These are phyloP conservation scores for Acipenser ruthenus DNA, from an alignment of 2,797 vertebrate species.

Conservation along the genomic window DNA sequence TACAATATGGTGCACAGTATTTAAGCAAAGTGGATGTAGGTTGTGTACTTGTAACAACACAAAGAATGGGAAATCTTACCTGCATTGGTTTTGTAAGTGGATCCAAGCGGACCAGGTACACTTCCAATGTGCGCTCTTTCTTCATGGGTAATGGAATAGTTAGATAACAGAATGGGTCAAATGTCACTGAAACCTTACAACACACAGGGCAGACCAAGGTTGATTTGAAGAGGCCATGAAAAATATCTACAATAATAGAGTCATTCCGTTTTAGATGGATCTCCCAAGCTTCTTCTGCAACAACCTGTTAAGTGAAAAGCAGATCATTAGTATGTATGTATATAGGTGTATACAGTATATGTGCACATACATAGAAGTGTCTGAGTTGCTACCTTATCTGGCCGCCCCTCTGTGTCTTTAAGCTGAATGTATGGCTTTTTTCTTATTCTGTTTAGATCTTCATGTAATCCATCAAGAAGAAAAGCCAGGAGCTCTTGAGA, in stretches of 20 bases:
- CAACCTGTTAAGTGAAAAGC: constrained; percentile 60
- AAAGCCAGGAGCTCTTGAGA: constrained; percentile 95
- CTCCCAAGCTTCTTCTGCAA: constrained; percentile 97
- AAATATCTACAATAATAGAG: constrained; percentile 98
- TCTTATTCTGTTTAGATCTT: constrained; percentile 94
- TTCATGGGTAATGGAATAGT: constrained; percentile 96
- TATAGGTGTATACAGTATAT: neutral
- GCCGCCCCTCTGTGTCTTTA: constrained; percentile 86
- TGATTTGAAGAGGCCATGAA: constrained; percentile 98
- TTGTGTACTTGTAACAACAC: too few species aligned
- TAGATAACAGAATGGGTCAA: constrained; percentile 97
- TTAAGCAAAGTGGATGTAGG: too few species aligned
- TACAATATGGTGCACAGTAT: too few species aligned
- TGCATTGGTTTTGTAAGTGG: constrained; percentile 86
- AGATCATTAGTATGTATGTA: neutral
- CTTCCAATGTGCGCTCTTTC: constrained; percentile 92
- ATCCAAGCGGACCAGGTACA: constrained; percentile 87
- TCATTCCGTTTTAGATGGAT: constrained; percentile 95
- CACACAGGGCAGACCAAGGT: constrained; percentile 94
- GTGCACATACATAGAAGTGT: too few species aligned
- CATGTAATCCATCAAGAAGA: constrained; percentile 90
- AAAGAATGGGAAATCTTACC: constrained; percentile 46
- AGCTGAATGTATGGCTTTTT: constrained; percentile 97
- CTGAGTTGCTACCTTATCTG: constrained; percentile 71
- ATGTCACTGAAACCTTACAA: constrained; percentile 92